A percentile compares a stretch with the other conserved stretches of the same genome.
phyloP scores from a whole-genome alignment of 2,113 vertebrate genomes.

The Chiloscyllium plagiosum region DNA sequence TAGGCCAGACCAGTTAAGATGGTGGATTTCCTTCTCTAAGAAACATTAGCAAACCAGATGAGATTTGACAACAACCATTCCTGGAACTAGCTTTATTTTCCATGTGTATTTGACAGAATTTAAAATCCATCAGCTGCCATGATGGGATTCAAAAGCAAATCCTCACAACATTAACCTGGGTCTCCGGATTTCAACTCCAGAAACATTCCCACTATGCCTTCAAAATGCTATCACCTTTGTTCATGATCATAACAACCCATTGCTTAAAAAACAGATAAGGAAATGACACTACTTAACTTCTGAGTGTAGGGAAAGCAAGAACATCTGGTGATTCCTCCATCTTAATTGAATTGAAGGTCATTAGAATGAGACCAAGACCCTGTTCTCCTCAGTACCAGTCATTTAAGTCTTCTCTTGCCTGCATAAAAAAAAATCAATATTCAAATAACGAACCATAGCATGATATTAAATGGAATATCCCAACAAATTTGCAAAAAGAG shows the following conservation, averaged over 20 bases:
- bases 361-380: background rate
- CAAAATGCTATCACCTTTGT: background rate
- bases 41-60: too few relatives aligned
- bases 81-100: too few relatives aligned
- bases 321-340: background rate
- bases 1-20: too few relatives aligned
- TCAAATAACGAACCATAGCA: background rate
- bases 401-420: background rate
- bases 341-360: background rate
- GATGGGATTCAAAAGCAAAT: too few relatives aligned
- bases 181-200: too few relatives aligned
- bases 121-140: too few relatives aligned
- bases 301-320: background rate
- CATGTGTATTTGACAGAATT: too few relatives aligned
- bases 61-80: too few relatives aligned
- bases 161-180: too few relatives aligned
- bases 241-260: background rate
- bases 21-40: too few relatives aligned
- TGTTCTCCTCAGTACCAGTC: background rate
- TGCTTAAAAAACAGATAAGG: background rate
- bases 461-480: background rate
- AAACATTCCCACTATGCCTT: too few relatives aligned
- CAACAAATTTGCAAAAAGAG: background rate
- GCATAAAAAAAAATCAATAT: background rate
- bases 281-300: background rate